Conservation (phyloP, 1,140 invertebrate genomes). For the Trichogramma pretiosum region DNA sequence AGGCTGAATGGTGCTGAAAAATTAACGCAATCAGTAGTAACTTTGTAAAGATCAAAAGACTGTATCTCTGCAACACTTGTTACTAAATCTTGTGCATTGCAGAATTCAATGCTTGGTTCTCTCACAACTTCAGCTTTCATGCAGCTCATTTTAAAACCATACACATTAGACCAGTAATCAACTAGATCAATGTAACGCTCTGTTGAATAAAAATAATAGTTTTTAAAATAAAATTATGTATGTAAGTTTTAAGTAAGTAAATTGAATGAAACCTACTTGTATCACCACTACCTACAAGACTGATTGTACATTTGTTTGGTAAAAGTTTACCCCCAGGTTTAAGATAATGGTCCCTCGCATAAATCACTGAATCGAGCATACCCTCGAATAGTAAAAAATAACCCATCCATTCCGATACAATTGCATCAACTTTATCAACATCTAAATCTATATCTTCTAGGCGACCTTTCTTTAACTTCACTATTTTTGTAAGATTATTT, state of each 20-base stretch:
- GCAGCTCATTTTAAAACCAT: constrained; percentile 94
- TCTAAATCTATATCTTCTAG: constrained; percentile 81
- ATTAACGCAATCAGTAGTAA: constrained; percentile 68
- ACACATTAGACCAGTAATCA: constrained; percentile 91
- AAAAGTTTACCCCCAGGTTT: constrained; percentile 69
- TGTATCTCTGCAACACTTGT: constrained; percentile 61
- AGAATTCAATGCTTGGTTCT: constrained; percentile 83
- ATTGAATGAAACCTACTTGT: constrained; percentile 49
- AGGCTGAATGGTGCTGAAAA: constrained; percentile 74
- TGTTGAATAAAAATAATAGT: constrained; percentile 35
- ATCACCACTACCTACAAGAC: constrained; percentile 82
- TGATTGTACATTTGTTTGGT: constrained; percentile 84
- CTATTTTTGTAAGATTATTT: constrained; percentile 63
- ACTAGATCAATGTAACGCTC: constrained; percentile 65
- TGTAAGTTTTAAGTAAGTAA: too few relatives aligned
- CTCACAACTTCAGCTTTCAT: constrained; percentile 81
- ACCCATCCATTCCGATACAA: constrained; percentile 99
- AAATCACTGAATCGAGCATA: constrained; percentile 89
- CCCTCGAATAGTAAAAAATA: constrained; percentile 97
- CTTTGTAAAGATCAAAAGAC: constrained; percentile 73
- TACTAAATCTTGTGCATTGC: constrained; percentile 66
- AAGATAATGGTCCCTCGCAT: constrained; percentile 88
- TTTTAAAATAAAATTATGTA: constrained; percentile 2
- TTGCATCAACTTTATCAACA: constrained; percentile 83
- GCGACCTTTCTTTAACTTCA: constrained; percentile 73